Conservation (phyloP, 2,888 invertebrate genomes). For the Thymelicus acteon region DNA sequence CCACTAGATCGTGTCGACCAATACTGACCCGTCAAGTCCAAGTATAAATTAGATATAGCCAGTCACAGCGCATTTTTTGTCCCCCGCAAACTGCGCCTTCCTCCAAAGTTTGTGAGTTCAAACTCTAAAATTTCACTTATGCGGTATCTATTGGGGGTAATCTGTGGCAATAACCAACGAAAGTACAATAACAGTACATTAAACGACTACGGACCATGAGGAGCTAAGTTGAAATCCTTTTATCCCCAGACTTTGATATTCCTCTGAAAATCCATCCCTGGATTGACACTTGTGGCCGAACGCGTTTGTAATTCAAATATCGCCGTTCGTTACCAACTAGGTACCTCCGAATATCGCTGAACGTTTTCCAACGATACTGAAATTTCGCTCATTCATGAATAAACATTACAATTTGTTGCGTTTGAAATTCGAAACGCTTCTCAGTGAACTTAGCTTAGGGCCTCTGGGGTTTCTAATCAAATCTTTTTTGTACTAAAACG, state of each 20-base stretch:
- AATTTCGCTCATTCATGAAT: conserved; percentile 9
- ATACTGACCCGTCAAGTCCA: too few relatives aligned
- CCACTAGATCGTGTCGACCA: too few relatives aligned
- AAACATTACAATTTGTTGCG: conserved; percentile 2
- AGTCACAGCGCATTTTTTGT: too few relatives aligned
- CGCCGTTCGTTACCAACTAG: background rate
- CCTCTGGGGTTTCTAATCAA: background rate
- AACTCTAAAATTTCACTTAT: too few relatives aligned
- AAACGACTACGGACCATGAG: background rate
- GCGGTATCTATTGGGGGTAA: too few relatives aligned
- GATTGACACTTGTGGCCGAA: background rate
- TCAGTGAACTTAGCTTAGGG: background rate
- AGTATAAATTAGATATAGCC: too few relatives aligned
- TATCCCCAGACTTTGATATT: conserved; percentile 6
- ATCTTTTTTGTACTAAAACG: background rate
- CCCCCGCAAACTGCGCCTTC: too few relatives aligned
- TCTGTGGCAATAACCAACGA: background rate
- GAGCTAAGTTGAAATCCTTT: background rate
- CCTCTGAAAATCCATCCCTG: background rate
- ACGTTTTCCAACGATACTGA: background rate
- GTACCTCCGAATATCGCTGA: background rate
- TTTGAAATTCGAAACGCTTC: conserved; percentile 3
- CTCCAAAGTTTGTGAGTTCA: too few relatives aligned
- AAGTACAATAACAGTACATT: background rate
- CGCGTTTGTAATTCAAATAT: conserved; percentile 11